These are phyloP conservation scores for Pycnonotus jocosus DNA, from an alignment of 2,113 vertebrate species.

Conservation along the genomic window DNA sequence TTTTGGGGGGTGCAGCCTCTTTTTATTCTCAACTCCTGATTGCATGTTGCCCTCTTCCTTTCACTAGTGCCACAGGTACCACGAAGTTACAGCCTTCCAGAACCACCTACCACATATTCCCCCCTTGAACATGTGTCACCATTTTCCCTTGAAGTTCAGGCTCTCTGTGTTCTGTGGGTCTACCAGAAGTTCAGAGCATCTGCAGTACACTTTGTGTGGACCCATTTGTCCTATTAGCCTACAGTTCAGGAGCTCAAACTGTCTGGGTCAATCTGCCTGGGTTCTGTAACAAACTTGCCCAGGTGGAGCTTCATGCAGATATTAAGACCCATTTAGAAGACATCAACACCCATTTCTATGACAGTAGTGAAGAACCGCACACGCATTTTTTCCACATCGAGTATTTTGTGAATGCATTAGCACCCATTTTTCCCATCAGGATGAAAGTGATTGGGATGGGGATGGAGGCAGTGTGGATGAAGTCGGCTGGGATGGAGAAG, in stretches of 20 bases:
- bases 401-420: neutral
- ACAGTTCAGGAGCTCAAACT: neutral
- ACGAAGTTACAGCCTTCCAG: neutral
- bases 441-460: neutral
- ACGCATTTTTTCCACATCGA: neutral
- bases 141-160: neutral
- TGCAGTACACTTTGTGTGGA: no score
- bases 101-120: rapidly evolving
- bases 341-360: neutral
- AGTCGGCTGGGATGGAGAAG: no score
- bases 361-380: neutral
- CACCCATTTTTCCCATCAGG: no score
- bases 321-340: neutral
- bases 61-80: neutral
- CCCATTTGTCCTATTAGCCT: no score
- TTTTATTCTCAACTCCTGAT: neutral
- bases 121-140: neutral
- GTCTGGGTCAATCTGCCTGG: neutral
- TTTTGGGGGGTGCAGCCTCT: neutral
- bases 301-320: neutral
- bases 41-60: neutral
- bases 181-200: neutral
- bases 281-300: neutral
- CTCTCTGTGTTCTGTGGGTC: neutral
- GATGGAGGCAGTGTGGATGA: no score